phyloP scores from a whole-genome alignment of 2,797 vertebrate species.

The Onychomys arenicola region DNA sequence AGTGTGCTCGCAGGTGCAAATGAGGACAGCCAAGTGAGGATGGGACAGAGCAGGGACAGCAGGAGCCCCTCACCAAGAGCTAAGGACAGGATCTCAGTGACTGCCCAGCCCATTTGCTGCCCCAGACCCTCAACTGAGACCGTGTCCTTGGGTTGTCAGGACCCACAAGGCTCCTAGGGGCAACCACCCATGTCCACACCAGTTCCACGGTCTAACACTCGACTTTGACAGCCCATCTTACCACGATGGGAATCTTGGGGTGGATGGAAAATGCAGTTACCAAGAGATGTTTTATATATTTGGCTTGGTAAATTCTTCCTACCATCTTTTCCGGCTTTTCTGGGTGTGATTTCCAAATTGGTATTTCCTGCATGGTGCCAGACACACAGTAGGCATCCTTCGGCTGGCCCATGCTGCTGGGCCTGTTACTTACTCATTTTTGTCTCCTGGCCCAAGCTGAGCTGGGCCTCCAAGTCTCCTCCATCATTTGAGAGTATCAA shows the following conservation, averaged over 20 bases:
- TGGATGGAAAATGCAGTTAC: neutral
- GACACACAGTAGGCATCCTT: neutral
- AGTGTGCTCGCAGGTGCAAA: neutral
- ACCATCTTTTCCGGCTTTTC: slow-evolving; percentile 28
- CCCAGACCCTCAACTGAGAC: neutral
- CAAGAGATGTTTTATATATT: neutral
- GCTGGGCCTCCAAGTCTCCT: neutral
- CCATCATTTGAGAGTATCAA: neutral
- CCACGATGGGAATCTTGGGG: neutral
- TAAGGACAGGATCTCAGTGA: neutral
- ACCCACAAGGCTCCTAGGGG: neutral
- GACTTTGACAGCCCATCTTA: neutral
- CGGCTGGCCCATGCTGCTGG: neutral
- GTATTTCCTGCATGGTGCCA: neutral
- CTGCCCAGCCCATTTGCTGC: neutral
- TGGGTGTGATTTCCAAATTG: slow-evolving; percentile 15
- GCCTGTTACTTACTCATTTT: neutral
- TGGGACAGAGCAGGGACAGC: no score
- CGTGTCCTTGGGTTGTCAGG: neutral
- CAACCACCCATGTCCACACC: neutral
- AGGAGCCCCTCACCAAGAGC: neutral
- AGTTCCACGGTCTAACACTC: neutral
- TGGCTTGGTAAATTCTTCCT: slow-evolving; percentile 20
- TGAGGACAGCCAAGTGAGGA: neutral
- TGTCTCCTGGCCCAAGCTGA: neutral